Evolutionary conservation across 2,888 invertebrate species (phyloP).

Genomic region (Perizoma flavofasciatum): DNA sequence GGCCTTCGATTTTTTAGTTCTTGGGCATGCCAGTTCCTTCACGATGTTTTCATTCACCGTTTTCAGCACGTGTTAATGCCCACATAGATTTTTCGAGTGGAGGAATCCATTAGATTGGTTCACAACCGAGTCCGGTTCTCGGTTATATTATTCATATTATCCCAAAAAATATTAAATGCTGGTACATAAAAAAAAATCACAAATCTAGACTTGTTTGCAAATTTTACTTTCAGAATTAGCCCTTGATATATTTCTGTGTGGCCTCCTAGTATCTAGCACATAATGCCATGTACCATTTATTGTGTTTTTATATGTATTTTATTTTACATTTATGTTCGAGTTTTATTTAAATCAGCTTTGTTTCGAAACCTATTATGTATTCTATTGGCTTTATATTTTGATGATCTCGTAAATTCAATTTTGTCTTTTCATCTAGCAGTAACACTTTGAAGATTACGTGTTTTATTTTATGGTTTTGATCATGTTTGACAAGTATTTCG

Average conservation of each 20-base stretch:
- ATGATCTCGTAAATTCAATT: constrained; percentile 34
- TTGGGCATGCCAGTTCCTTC: no score
- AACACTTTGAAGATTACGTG: constrained; percentile 18
- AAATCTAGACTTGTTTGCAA: no score
- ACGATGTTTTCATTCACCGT: no score
- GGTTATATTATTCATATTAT: no score
- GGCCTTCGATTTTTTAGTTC: no score
- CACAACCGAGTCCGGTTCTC: no score
- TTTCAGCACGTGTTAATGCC: no score
- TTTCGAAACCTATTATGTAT: constrained; percentile 33
- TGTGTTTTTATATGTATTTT: constrained; percentile 26
- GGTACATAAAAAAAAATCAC: no score
- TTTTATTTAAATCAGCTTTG: constrained; percentile 30
- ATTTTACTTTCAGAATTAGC: constrained; percentile 25
- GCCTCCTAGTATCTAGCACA: constrained; percentile 12
- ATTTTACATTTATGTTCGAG: constrained; percentile 30
- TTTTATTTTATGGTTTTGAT: constrained; percentile 2
- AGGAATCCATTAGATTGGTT: no score
- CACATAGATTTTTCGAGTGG: no score
- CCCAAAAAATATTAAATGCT: no score
- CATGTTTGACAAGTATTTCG: background rate
- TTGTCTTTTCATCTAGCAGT: constrained; percentile 28
- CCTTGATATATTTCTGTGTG: constrained; percentile 25
- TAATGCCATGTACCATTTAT: constrained; percentile 22
- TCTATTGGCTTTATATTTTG: constrained; percentile 37